These are phyloP conservation scores for Babyrousa celebensis DNA, from an alignment of 2,797 vertebrate genomes.

Conservation along the genomic window DNA sequence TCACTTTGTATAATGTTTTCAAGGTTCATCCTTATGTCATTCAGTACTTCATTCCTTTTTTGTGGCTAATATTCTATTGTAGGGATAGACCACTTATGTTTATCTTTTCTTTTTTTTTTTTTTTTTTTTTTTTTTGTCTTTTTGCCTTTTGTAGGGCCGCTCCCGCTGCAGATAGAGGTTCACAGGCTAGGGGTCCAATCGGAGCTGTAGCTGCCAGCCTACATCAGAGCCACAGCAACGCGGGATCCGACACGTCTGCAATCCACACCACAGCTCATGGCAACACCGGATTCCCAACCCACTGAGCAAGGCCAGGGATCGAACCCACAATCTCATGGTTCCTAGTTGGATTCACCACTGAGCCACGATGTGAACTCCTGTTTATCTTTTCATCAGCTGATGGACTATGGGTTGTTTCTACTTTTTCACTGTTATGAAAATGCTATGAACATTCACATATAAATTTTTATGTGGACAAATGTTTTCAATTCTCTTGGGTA, in stretches of 20 bases:
- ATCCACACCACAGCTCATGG: too few relatives aligned
- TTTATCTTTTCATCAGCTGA: background rate
- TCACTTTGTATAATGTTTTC: background rate
- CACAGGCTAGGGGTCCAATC: too few relatives aligned
- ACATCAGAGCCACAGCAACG: too few relatives aligned
- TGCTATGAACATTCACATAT: background rate
- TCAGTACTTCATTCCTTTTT: background rate
- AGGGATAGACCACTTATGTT: background rate
- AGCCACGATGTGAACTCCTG: background rate
- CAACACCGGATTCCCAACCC: too few relatives aligned
- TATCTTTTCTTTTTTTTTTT: background rate
- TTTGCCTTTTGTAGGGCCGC: too few relatives aligned
- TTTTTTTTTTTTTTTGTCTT: too few relatives aligned
- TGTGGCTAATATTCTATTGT: background rate
- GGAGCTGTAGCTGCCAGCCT: too few relatives aligned
- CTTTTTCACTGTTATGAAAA: background rate
- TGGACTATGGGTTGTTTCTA: background rate
- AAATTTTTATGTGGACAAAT: background rate
- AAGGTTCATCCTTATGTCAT: background rate
- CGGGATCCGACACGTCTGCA: too few relatives aligned
- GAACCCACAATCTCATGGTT: too few relatives aligned
- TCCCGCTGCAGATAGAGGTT: too few relatives aligned
- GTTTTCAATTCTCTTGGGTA: background rate
- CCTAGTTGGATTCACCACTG: too few relatives aligned
- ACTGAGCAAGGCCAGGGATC: too few relatives aligned